phyloP scores from a whole-genome alignment of 2,888 invertebrate species.

The Pollenia angustigena region DNA sequence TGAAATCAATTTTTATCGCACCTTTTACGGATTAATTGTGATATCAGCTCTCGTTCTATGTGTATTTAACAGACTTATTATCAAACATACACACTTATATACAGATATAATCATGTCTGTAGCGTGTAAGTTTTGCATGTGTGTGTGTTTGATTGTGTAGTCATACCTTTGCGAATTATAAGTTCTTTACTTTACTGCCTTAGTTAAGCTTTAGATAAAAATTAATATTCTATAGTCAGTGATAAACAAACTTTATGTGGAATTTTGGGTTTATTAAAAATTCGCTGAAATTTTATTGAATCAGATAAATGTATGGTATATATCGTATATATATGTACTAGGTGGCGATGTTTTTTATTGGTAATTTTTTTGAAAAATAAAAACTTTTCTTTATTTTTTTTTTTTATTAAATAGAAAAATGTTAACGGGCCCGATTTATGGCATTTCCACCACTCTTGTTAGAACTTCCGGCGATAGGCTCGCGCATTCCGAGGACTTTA shows the following conservation, averaged over 20 bases:
- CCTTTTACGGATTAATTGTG: slow-evolving; percentile 72
- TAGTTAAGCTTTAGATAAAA: slow-evolving; percentile 70
- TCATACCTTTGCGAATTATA: slow-evolving; percentile 59
- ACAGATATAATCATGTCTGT: slow-evolving; percentile 32
- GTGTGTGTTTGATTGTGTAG: neutral
- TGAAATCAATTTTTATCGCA: slow-evolving; percentile 74
- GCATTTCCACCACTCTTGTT: too few species aligned
- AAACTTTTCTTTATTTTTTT: too few species aligned
- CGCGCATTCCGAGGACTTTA: too few species aligned
- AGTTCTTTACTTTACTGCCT: slow-evolving; percentile 64
- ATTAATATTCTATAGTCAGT: slow-evolving; percentile 45
- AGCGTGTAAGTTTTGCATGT: neutral
- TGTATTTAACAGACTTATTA: slow-evolving; percentile 4
- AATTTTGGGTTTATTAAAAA: neutral
- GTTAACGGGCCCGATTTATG: too few species aligned
- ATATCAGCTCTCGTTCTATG: slow-evolving; percentile 62
- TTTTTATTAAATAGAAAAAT: too few species aligned
- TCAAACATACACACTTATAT: slow-evolving; percentile 1
- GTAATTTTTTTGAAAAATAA: too few species aligned
- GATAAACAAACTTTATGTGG: slow-evolving; percentile 48
- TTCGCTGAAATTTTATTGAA: too few species aligned
- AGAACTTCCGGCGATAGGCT: too few species aligned
- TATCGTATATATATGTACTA: too few species aligned
- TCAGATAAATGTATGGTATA: too few species aligned
- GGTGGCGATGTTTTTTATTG: too few species aligned